phyloP scores from a whole-genome alignment of 2,888 invertebrate genomes.

The Sussaba pulchella region DNA sequence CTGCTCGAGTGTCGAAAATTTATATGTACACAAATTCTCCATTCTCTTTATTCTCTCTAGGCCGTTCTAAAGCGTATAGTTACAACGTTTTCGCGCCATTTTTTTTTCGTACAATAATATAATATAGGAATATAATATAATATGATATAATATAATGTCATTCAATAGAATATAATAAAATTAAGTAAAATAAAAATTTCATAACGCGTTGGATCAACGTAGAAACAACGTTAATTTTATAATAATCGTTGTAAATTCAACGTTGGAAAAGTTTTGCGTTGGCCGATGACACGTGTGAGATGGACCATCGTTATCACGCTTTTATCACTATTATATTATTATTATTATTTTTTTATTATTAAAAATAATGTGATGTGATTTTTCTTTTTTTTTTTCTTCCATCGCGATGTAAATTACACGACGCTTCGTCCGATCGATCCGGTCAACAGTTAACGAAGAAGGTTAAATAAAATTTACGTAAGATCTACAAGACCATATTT shows the following conservation, averaged over 20 bases:
- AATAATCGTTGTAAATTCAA: slow-evolving; percentile 46
- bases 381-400: background rate
- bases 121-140: too few species aligned
- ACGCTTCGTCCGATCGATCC: background rate
- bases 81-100: slow-evolving; percentile 8
- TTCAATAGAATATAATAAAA: slow-evolving; percentile 23
- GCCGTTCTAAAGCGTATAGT: background rate
- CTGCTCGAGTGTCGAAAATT: slow-evolving; percentile 1
- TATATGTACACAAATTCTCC: slow-evolving; percentile 26
- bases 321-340: slow-evolving; percentile 2
- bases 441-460: slow-evolving; percentile 12
- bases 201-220: slow-evolving; percentile 49
- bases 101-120: background rate
- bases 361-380: slow-evolving; percentile 6
- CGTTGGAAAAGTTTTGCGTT: slow-evolving; percentile 47
- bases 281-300: slow-evolving; percentile 25
- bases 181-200: slow-evolving; percentile 52
- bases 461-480: background rate
- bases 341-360: background rate
- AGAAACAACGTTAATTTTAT: slow-evolving; percentile 43
- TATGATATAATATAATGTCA: slow-evolving; percentile 38
- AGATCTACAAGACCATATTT: background rate
- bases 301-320: slow-evolving; percentile 41
- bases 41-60: slow-evolving; percentile 7
- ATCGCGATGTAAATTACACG: background rate